phyloP scores from a whole-genome alignment of 2,888 invertebrate species.

The Limnephilus lunatus region DNA sequence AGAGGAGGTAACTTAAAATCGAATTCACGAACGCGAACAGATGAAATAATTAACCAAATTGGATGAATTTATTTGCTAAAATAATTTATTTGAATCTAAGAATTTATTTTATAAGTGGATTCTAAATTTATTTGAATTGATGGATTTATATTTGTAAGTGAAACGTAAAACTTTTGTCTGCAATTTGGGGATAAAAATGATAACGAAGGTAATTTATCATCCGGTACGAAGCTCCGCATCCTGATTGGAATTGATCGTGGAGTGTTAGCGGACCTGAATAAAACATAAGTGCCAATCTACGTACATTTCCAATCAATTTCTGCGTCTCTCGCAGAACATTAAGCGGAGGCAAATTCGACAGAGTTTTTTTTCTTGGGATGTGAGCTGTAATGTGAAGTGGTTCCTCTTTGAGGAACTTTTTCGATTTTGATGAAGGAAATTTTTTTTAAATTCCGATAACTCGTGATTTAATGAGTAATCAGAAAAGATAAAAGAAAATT shows the following conservation, averaged over 20 bases:
- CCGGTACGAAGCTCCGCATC: not conserved
- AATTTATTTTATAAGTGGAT: not conserved
- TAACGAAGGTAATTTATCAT: constrained; percentile 13
- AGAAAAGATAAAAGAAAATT: too few relatives aligned
- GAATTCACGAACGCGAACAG: not conserved
- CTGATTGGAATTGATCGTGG: not conserved
- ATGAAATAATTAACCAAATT: not conserved
- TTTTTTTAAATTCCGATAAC: too few relatives aligned
- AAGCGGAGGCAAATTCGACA: not conserved
- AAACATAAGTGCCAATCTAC: not conserved
- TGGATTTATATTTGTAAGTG: not conserved
- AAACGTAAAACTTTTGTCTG: not conserved
- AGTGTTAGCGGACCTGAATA: not conserved
- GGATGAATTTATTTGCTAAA: not conserved
- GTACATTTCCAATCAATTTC: constrained; percentile 12
- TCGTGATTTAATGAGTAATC: too few relatives aligned
- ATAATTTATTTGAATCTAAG: not conserved
- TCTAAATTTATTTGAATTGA: not conserved
- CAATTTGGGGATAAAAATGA: not conserved
- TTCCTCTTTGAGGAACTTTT: too few relatives aligned
- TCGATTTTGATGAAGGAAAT: too few relatives aligned
- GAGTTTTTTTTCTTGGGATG: not conserved
- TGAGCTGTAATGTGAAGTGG: not conserved
- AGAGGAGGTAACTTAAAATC: not conserved
- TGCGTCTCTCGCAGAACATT: not conserved